A percentile compares a stretch with the other conserved stretches of the same genome.
Conservation (phyloP, 2,113 vertebrate genomes). For the Thunnus maccoyii region DNA sequence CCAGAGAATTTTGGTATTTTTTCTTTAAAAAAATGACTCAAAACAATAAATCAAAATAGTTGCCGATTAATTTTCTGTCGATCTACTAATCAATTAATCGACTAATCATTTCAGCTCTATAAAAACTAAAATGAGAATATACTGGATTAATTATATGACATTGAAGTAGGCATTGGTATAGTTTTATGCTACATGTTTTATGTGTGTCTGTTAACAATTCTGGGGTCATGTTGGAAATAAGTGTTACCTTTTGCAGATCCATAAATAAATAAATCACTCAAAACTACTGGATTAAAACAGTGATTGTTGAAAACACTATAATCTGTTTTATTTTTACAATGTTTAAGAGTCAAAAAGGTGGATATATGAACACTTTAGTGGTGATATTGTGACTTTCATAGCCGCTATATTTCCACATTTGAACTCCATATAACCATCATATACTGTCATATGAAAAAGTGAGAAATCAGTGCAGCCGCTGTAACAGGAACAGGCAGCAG, state of each 20-base stretch:
- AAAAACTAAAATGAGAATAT: too few species aligned
- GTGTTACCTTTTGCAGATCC: background rate
- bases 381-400: background rate
- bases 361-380: background rate
- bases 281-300: background rate
- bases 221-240: background rate
- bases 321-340: background rate
- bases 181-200: background rate
- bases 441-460: conserved; percentile 23
- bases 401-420: conserved; percentile 4
- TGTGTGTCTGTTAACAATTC: background rate
- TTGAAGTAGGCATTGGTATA: background rate
- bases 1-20: too few species aligned
- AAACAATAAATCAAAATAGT: too few species aligned
- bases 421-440: conserved; percentile 19
- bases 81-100: too few species aligned
- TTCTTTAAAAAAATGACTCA: too few species aligned
- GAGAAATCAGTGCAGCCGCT: conserved; percentile 36
- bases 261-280: background rate
- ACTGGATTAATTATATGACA: background rate
- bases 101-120: too few species aligned
- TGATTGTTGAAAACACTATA: background rate
- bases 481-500: conserved; percentile 43
- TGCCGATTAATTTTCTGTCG: too few species aligned
- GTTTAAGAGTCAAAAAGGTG: background rate